Base-by-base conservation (phyloP, 2,797 vertebrate genomes). In the Amphiprion clarkii region DNA sequence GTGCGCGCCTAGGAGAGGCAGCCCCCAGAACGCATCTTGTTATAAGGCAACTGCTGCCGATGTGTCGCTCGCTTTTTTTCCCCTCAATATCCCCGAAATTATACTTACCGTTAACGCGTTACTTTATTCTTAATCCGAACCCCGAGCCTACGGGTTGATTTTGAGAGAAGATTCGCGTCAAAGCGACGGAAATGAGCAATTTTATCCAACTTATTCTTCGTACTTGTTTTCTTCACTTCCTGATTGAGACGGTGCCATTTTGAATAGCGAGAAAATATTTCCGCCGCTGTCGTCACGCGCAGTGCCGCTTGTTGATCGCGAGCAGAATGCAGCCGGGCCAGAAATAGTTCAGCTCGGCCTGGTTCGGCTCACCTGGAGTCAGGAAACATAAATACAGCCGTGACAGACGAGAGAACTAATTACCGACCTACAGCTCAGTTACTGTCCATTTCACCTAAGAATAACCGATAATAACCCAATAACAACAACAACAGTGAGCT, bases 201-300 rank as follows among this genome's bases (percentile, higher is more conserved):
- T 91, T 87, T 92, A 92, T 93, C 92, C 92, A 92, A 92, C 92
- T 94, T 94, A 82, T 90, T 92, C 88, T 87, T 85, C 71, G 83
- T 87, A 91, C 87, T 91, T 93, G 82, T 93, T 93, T 90, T 84
- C 85, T 74, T 65, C 89, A 94, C 91, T 95, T 95, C 94, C 93
- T 94, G 90, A 92, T 93, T 91, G 72, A 92, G 85, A 89, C 89
- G 94, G 87, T 90, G 93, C 93, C 94, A 95, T 96, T 93, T 95
- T 95, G 92, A 94, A 94, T 82, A 91, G 86, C 82, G 89, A 93
- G 80, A 89, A 89, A 90, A 94, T 87, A 89, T 92, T 95, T 95
- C 94, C 94, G 93, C 87, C 85, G 88, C 77, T 92, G 92, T 87
- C 90, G 93, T 93, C 88, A 93, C 88, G 63, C 86, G 70, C 82